Evolutionary conservation across 2,888 invertebrate genomes (phyloP).

Genomic region (Glaucopsyche alexis): DNA sequence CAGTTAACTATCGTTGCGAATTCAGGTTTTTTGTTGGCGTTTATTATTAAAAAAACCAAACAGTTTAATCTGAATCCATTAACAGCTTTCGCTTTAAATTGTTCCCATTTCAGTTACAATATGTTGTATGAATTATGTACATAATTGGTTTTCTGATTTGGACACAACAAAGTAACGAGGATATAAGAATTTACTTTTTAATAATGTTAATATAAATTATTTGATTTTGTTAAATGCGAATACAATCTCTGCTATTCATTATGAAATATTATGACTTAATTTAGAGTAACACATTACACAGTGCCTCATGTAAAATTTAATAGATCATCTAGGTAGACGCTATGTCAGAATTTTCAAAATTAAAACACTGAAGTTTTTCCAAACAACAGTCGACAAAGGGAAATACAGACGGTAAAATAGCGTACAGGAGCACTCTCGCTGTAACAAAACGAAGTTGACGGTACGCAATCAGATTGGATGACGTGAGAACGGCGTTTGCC

Average conservation of each 20-base stretch:
- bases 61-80: conserved; percentile 20
- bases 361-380: not conserved
- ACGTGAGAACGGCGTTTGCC: conserved; percentile 15
- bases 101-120: conserved; percentile 22
- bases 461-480: conserved; percentile 24
- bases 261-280: too few species aligned
- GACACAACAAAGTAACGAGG: not conserved
- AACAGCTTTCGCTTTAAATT: not conserved
- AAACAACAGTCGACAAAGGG: conserved; percentile 2
- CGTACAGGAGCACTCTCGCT: not conserved
- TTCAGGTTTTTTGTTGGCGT: conserved; percentile 23
- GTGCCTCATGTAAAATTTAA: too few species aligned
- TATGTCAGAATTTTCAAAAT: not conserved
- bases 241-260: too few species aligned
- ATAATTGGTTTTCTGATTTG: conserved; percentile 16
- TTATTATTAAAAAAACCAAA: conserved; percentile 22
- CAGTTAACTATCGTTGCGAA: conserved; percentile 35
- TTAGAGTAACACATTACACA: too few species aligned
- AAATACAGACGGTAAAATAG: conserved; percentile 11
- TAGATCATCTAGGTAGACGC: too few species aligned
- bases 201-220: not conserved
- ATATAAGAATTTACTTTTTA: not conserved
- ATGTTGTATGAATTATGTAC: too few species aligned
- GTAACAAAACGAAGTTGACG: conserved; percentile 23
- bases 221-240: not conserved